These are phyloP conservation scores for Drosophila lini DNA, from an alignment of 1,140 invertebrate species.

Conservation along the genomic window DNA sequence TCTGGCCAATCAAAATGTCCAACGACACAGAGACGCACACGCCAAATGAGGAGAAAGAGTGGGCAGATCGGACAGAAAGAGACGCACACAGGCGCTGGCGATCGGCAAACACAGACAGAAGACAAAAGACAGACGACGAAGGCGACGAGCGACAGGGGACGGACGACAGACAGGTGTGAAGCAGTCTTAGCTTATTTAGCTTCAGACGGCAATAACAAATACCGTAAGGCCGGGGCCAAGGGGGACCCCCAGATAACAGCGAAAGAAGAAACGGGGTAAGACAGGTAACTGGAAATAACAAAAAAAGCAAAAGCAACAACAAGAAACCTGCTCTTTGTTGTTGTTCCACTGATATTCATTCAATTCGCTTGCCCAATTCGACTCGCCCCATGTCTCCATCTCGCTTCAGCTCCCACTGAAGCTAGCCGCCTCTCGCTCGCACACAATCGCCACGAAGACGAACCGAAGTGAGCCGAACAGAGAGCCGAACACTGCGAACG, in stretches of 20 bases:
- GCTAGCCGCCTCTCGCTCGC: constrained; percentile 33
- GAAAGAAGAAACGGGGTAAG: constrained; percentile 1
- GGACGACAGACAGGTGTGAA: constrained; percentile 66
- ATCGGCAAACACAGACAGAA: constrained; percentile 8
- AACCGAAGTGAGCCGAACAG: constrained; percentile 16
- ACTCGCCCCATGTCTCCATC: constrained; percentile 23
- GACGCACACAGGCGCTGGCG: constrained; percentile 11
- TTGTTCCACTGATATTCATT: constrained; percentile 62
- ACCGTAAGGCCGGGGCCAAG: constrained; percentile 52
- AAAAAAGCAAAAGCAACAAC: not conserved
- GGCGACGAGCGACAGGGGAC: not conserved
- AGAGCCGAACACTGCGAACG: not conserved
- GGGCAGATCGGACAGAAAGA: constrained; percentile 20
- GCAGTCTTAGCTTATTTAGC: constrained; percentile 51
- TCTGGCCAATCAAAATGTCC: constrained; percentile 81
- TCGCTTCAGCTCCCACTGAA: constrained; percentile 25
- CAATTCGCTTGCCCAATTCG: constrained; percentile 65
- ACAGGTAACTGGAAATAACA: constrained; percentile 12
- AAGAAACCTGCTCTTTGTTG: constrained; percentile 62
- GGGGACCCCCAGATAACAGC: constrained; percentile 54
- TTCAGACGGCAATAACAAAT: constrained; percentile 59
- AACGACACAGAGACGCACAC: constrained; percentile 51
- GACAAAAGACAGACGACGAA: not conserved
- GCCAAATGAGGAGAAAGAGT: constrained; percentile 33
- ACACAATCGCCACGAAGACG: constrained; percentile 36